Evolutionary conservation across 2,888 invertebrate species (phyloP).

Genomic region (Meloe dianella): DNA sequence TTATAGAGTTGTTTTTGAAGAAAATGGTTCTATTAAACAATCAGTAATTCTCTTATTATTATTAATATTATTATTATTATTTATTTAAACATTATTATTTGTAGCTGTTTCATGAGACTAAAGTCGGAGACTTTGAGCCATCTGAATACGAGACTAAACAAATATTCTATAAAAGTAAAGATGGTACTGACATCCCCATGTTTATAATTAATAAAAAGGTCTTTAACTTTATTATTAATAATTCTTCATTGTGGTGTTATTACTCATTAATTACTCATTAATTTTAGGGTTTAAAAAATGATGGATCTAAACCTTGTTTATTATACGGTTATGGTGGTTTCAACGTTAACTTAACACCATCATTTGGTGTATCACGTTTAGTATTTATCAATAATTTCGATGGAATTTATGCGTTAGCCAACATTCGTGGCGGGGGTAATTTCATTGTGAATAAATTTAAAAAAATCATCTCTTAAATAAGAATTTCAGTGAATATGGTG

Average conservation of each 20-base stretch:
- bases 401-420: slow-evolving; percentile 90
- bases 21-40: slow-evolving; percentile 63
- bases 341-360: slow-evolving; percentile 89
- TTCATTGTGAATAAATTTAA: slow-evolving; percentile 23
- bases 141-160: slow-evolving; percentile 83
- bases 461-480: neutral
- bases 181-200: slow-evolving; percentile 95
- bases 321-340: slow-evolving; percentile 98
- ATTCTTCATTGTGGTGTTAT: neutral
- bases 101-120: slow-evolving; percentile 84
- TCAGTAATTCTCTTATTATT: slow-evolving; percentile 59
- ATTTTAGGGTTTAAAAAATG: slow-evolving; percentile 66
- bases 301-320: slow-evolving; percentile 81
- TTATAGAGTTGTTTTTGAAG: slow-evolving; percentile 80
- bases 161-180: slow-evolving; percentile 91
- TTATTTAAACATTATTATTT: slow-evolving; percentile 26
- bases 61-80: slow-evolving; percentile 9
- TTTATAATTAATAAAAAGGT: slow-evolving; percentile 87
- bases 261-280: too few species aligned
- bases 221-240: neutral
- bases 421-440: slow-evolving; percentile 96
- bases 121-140: slow-evolving; percentile 81
- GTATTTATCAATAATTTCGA: slow-evolving; percentile 89
- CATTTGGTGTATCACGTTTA: slow-evolving; percentile 85
- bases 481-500: slow-evolving; percentile 86